A percentile compares a stretch with the other conserved stretches of the same genome.
phyloP scores from a whole-genome alignment of 2,888 invertebrate genomes.

The Cosmopolites sordidus region DNA sequence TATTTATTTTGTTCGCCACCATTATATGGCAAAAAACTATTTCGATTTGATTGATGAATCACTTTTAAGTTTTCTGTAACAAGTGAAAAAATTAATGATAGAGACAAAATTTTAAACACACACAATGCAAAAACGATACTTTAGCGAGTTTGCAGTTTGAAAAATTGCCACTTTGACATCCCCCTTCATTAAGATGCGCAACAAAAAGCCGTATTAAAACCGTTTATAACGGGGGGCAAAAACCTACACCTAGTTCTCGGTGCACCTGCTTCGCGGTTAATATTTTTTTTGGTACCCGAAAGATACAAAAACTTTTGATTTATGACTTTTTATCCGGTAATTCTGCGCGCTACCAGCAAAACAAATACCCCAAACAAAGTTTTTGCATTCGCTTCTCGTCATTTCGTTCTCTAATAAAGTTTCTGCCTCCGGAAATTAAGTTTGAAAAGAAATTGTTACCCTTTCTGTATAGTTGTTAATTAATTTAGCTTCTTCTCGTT shows the following conservation, averaged over 20 bases:
- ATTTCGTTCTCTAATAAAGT: constrained; percentile 3
- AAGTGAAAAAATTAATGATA: too few species aligned
- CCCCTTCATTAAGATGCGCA: neutral
- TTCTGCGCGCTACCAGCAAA: constrained; percentile 3
- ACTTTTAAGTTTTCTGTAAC: too few species aligned
- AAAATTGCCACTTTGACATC: too few species aligned
- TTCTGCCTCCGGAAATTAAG: neutral
- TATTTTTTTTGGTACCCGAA: constrained; percentile 2
- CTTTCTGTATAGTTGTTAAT: neutral
- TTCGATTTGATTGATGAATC: too few species aligned
- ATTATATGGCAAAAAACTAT: too few species aligned
- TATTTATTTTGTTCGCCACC: too few species aligned
- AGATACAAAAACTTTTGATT: constrained; percentile 14
- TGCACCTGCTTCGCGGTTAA: constrained; percentile 11
- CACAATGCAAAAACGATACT: too few species aligned
- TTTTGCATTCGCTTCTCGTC: constrained; percentile 5
- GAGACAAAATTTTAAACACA: too few species aligned
- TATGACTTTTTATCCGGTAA: constrained; percentile 11
- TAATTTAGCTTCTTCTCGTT: neutral
- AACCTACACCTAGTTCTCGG: constrained; percentile 2
- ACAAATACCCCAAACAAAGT: constrained; percentile 6
- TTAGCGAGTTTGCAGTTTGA: too few species aligned
- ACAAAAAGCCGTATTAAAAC: constrained; percentile 5
- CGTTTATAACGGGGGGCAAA: constrained; percentile 6
- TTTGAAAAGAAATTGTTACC: constrained; percentile 1